phyloP scores from a whole-genome alignment of 1,140 invertebrate genomes.

The Drosophila sulfurigaster region DNA sequence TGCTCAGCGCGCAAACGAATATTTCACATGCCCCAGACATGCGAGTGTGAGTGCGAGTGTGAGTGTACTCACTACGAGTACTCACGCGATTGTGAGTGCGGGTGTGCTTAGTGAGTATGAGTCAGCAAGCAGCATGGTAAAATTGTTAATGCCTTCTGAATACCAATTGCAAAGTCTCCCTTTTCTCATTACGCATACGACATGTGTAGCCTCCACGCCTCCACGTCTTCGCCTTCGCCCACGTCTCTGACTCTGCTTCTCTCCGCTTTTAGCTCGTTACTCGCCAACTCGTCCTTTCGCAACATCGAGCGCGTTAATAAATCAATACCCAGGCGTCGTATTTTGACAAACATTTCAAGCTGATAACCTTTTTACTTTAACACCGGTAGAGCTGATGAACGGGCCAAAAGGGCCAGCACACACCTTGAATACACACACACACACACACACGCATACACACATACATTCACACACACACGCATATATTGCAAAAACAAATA shows the following conservation, averaged over 20 bases:
- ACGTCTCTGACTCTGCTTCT: neutral
- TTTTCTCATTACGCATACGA: slow-evolving; percentile 64
- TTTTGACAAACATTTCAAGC: slow-evolving; percentile 76
- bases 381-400: slow-evolving; percentile 31
- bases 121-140: neutral
- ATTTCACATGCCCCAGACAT: slow-evolving; percentile 20
- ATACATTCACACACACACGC: slow-evolving; percentile 12
- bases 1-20: slow-evolving; percentile 5
- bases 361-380: slow-evolving; percentile 80
- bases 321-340: slow-evolving; percentile 74
- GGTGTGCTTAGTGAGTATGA: slow-evolving; percentile 3
- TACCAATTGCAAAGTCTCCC: slow-evolving; percentile 5
- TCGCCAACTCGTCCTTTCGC: slow-evolving; percentile 9
- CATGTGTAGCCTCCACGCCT: slow-evolving; percentile 46
- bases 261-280: neutral
- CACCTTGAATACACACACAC: slow-evolving; percentile 23
- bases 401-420: slow-evolving; percentile 46
- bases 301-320: slow-evolving; percentile 63
- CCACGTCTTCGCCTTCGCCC: neutral
- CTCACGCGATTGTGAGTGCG: neutral
- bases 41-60: neutral
- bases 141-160: slow-evolving; percentile 16
- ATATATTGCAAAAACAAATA: slow-evolving; percentile 64
- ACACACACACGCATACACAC: slow-evolving; percentile 8
- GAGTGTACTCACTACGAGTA: neutral